Evolutionary conservation across 2,797 vertebrate species (phyloP).

Genomic region (Poeciliopsis paucimaculata): DNA sequence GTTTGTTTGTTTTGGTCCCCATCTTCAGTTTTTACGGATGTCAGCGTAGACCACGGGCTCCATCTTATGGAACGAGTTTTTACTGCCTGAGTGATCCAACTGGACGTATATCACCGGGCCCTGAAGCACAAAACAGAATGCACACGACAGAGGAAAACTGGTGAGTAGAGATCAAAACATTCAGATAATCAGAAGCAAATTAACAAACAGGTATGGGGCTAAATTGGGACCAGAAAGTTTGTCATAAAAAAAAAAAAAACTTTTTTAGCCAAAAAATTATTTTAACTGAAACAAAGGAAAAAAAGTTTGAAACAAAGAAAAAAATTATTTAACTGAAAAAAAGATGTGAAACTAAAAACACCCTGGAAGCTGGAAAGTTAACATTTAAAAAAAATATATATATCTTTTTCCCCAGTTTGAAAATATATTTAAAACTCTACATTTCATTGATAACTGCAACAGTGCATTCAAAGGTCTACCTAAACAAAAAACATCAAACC

Average conservation of each 20-base stretch:
- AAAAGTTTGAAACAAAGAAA: background rate
- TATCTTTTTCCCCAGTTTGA: background rate
- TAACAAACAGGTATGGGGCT: background rate
- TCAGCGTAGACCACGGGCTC: constrained; percentile 96
- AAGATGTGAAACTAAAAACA: background rate
- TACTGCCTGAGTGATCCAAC: constrained; percentile 92
- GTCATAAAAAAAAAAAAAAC: too few relatives aligned
- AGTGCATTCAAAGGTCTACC: too few relatives aligned
- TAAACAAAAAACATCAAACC: too few relatives aligned
- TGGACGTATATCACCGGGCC: constrained; percentile 96
- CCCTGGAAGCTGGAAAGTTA: background rate
- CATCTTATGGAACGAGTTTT: constrained; percentile 92
- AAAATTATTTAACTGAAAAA: background rate
- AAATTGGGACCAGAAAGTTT: background rate
- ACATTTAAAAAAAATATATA: too few relatives aligned
- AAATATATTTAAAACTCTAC: background rate
- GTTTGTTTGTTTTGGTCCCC: constrained; percentile 40
- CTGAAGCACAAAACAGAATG: constrained; percentile 49
- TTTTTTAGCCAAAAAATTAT: too few relatives aligned
- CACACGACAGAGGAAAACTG: background rate
- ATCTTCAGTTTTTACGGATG: constrained; percentile 90
- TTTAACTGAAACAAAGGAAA: background rate
- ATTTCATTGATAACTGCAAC: background rate
- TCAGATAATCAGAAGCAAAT: background rate
- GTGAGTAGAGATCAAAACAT: background rate